Conservation (phyloP, 2,797 vertebrate species). For the Tympanoctomys barrerae region DNA sequence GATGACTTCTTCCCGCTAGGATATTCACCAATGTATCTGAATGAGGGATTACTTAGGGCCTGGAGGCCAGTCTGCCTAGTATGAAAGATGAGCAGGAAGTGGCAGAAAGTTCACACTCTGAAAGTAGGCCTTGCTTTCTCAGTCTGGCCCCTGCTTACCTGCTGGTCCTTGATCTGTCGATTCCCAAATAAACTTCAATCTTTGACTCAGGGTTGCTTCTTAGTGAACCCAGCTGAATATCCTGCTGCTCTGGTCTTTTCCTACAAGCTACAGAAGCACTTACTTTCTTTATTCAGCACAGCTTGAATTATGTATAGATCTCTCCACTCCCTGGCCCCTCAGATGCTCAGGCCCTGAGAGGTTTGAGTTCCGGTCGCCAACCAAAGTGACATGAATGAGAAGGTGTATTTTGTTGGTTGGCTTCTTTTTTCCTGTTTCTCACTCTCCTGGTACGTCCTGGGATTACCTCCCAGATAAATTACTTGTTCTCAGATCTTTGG, state of each 20-base stretch:
- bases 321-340: not conserved
- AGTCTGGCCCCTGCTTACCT: not conserved
- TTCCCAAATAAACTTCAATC: not conserved
- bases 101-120: not conserved
- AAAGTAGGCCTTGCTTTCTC: not conserved
- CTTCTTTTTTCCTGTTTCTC: not conserved
- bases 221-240: not conserved
- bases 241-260: not conserved
- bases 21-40: not conserved
- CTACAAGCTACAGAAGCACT: not conserved
- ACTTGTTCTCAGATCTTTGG: not conserved
- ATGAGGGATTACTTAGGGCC: not conserved
- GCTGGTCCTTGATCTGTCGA: not conserved
- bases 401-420: not conserved
- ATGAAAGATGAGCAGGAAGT: not conserved
- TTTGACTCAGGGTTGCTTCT: not conserved
- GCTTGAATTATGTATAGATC: not conserved
- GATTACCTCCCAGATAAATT: constrained; percentile 13
- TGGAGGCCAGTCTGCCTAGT: not conserved
- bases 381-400: not conserved
- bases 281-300: not conserved
- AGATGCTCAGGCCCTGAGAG: not conserved
- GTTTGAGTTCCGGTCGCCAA: not conserved
- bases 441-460: not conserved
- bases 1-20: not conserved